Percentiles rank a stretch among this genome's conserved stretches.
Evolutionary conservation across 1,140 invertebrate species (phyloP).

Genomic region (Zaprionus inermis): DNA sequence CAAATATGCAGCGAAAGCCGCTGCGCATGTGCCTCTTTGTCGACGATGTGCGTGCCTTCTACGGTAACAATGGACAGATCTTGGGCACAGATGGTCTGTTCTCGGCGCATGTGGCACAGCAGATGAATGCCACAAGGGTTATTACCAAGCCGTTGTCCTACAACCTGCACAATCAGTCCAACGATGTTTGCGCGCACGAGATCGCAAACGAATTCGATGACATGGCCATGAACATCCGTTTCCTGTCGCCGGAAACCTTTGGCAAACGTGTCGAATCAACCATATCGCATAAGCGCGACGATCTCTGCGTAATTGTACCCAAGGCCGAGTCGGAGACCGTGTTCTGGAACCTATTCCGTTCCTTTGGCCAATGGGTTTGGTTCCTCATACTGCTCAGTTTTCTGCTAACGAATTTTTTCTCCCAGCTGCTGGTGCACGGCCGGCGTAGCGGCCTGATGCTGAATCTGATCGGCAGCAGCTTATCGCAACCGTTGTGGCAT

Average conservation of each 20-base stretch:
- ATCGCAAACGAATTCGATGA: conserved; percentile 68
- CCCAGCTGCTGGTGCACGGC: conserved; percentile 19
- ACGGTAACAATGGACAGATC: conserved; percentile 43
- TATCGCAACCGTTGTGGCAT: conserved; percentile 55
- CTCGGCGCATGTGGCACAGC: conserved; percentile 58
- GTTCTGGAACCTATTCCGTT: conserved; percentile 79
- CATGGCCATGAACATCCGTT: conserved; percentile 73
- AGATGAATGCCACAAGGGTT: conserved; percentile 74
- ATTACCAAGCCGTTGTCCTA: conserved; percentile 55
- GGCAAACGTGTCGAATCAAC: conserved; percentile 58
- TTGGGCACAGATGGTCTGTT: conserved; percentile 69
- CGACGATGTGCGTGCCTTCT: conserved; percentile 71
- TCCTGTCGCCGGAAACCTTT: conserved; percentile 59
- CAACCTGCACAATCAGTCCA: conserved; percentile 40
- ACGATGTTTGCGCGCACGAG: conserved; percentile 65
- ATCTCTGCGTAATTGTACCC: conserved; percentile 77
- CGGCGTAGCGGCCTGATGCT: conserved; percentile 21
- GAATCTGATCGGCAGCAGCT: conserved; percentile 55
- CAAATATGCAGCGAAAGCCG: conserved; percentile 73
- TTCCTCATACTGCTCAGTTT: conserved; percentile 46
- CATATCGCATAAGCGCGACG: conserved; percentile 68
- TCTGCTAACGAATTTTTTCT: conserved; percentile 53
- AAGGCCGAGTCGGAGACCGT: conserved; percentile 60
- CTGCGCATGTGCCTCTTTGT: conserved; percentile 73
- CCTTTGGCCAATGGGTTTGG: conserved; percentile 69